Percentiles rank a stretch among this genome's conserved stretches.
phyloP scores from a whole-genome alignment of 1,140 invertebrate genomes.

The Eciton burchellii region DNA sequence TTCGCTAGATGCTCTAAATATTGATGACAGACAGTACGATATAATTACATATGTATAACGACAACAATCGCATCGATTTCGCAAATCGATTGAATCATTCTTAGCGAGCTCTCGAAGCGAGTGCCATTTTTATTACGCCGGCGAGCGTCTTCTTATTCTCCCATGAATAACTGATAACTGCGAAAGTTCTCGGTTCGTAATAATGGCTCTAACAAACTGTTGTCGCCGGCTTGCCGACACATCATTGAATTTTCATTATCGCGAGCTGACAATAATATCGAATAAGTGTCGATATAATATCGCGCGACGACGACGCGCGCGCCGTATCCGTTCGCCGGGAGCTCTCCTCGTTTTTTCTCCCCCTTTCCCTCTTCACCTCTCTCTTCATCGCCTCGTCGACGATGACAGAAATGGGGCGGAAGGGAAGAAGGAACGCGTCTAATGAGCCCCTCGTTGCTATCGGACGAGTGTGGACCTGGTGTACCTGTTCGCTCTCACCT shows the following conservation, averaged over 20 bases:
- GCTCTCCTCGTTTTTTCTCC: neutral
- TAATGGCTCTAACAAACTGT: conserved; percentile 41
- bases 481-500: conserved; percentile 68
- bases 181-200: conserved; percentile 25
- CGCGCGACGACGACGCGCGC: conserved; percentile 18
- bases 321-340: conserved; percentile 40
- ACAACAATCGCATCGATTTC: neutral
- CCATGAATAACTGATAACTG: conserved; percentile 26
- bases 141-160: conserved; percentile 32
- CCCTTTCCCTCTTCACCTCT: neutral
- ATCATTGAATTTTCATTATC: conserved; percentile 54
- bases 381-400: conserved; percentile 46
- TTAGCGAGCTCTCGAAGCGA: conserved; percentile 6
- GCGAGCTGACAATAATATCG: conserved; percentile 56
- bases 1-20: neutral
- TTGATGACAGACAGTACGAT: neutral
- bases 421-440: conserved; percentile 54
- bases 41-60: neutral
- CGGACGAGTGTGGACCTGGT: conserved; percentile 71
- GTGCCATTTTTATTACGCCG: conserved; percentile 12
- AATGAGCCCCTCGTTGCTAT: conserved; percentile 77
- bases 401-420: conserved; percentile 49
- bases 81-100: conserved; percentile 7
- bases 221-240: conserved; percentile 3
- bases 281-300: conserved; percentile 63